phyloP scores from a whole-genome alignment of 2,113 vertebrate species.

The Peromyscus maniculatus region DNA sequence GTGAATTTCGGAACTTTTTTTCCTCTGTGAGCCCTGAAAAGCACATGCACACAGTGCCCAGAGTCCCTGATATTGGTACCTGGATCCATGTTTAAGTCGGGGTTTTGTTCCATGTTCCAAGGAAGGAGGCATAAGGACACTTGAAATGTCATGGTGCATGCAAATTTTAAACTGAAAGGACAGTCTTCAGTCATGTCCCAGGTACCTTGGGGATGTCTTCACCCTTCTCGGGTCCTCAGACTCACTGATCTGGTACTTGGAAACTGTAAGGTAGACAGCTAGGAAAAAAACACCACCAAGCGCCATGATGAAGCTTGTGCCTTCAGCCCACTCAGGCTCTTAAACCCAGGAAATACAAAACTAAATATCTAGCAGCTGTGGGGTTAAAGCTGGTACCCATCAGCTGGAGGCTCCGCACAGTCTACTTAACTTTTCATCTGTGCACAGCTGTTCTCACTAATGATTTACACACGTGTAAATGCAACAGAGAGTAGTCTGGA shows the following conservation, averaged over 20 bases:
- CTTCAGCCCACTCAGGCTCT: conserved; percentile 50
- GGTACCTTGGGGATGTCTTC: neutral
- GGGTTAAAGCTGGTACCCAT: neutral
- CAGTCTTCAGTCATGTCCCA: neutral
- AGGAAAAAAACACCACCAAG: conserved; percentile 55
- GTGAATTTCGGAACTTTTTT: neutral
- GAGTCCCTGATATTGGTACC: neutral
- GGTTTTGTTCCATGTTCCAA: neutral
- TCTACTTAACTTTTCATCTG: neutral
- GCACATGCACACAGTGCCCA: too few relatives aligned
- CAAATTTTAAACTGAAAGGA: conserved; percentile 17
- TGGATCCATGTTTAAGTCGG: neutral
- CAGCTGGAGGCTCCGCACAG: neutral
- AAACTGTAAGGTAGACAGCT: conserved; percentile 36
- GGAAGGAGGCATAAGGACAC: neutral
- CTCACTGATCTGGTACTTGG: neutral
- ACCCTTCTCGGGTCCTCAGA: neutral
- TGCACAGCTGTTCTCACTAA: neutral
- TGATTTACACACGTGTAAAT: neutral
- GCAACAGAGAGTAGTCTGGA: neutral
- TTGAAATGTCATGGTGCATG: conserved; percentile 11
- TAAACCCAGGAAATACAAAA: conserved; percentile 67
- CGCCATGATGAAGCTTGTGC: neutral
- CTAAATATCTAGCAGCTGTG: conserved; percentile 2
- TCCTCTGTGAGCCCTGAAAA: neutral